Base-by-base conservation (phyloP, 2,797 vertebrate species). In the Tiaroga cobitis region DNA sequence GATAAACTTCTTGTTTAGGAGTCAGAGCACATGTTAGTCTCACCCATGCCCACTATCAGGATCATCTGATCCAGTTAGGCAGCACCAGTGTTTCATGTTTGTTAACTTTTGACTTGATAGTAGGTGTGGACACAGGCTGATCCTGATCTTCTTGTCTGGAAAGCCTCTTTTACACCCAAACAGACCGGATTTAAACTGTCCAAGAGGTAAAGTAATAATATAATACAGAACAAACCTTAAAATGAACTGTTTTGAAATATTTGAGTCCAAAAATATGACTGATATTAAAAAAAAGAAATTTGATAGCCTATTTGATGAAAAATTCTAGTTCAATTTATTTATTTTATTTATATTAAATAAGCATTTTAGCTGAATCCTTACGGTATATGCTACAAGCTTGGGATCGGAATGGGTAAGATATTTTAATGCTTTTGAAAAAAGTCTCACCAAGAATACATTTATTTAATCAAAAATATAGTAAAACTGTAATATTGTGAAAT, bases 51-150 rank as follows among this genome's bases (percentile, higher is more conserved):
- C 5, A 39, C 39, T 46, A 41, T 72, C 39, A 37, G 39, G 39
- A 15, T 32, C 11, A 26, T 76, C 9, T n/a, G n/a, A 65, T 72
- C 29, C 76, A 76, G 76, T 83, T 85, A 61, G 13, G 29, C 43
- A 77, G 34, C 67, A 34, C 63, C 26, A 78, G 29, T 37, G 18
- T 49, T 72, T 73, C 21, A 1, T 68, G 84, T 54, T 59, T 59
- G 74, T 54, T 69, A 43, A 24, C 15, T n/a, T 80, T 75, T 65
- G 59, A 39, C 3, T 29, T 76, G 41, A 69, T 41, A 49, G 16
- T 51, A 67, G 76, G 85, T 77, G 85, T 82, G 69, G 19, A 85
- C 5, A 24, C 88, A 86, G 85, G 85, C 43, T 80, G 54, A 83
- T 89, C 80, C 78, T 63, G 78, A 82, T 82, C 61, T 37, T 49